These are phyloP conservation scores for Luidia sarsii DNA, from an alignment of 53 echinoderm and acorn worm genomes.

Conservation along the genomic window DNA sequence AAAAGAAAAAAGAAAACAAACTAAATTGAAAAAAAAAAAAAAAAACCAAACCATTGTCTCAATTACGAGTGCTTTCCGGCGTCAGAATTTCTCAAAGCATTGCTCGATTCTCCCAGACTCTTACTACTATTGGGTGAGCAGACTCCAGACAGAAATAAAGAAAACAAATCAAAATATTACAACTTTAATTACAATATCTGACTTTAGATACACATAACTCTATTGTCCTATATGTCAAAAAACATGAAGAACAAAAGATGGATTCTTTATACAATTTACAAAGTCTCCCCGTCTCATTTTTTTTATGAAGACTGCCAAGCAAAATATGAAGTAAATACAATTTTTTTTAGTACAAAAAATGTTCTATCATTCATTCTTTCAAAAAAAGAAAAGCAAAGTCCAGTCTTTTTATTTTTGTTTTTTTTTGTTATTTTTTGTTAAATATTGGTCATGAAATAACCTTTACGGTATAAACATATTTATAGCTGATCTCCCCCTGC, in stretches of 20 bases:
- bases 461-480: slow-evolving; percentile 36
- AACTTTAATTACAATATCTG: slow-evolving; percentile 45
- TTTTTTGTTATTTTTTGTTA: slow-evolving; percentile 7
- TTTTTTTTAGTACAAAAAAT: slow-evolving; percentile 43
- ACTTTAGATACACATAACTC: slow-evolving; percentile 53
- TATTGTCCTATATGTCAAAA: slow-evolving; percentile 18
- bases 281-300: too few relatives aligned
- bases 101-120: too few relatives aligned
- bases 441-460: slow-evolving; percentile 39
- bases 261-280: slow-evolving; percentile 45
- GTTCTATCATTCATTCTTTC: slow-evolving; percentile 26
- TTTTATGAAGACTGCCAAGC: neutral
- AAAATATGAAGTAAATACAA: slow-evolving; percentile 26
- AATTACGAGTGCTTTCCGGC: too few relatives aligned
- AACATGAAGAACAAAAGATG: slow-evolving; percentile 19
- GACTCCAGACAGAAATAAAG: slow-evolving; percentile 26
- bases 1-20: too few relatives aligned
- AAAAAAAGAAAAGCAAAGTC: too few relatives aligned
- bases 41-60: too few relatives aligned
- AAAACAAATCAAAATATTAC: slow-evolving; percentile 33
- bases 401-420: too few relatives aligned
- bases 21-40: too few relatives aligned
- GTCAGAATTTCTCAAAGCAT: too few relatives aligned
- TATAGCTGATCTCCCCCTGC: slow-evolving; percentile 14
- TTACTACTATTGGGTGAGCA: too few relatives aligned